Evolutionary conservation across 2,888 invertebrate species (phyloP), one percentile per base, ranked within the genome.

Genomic region (Amblyjoppa proteus): DNA sequence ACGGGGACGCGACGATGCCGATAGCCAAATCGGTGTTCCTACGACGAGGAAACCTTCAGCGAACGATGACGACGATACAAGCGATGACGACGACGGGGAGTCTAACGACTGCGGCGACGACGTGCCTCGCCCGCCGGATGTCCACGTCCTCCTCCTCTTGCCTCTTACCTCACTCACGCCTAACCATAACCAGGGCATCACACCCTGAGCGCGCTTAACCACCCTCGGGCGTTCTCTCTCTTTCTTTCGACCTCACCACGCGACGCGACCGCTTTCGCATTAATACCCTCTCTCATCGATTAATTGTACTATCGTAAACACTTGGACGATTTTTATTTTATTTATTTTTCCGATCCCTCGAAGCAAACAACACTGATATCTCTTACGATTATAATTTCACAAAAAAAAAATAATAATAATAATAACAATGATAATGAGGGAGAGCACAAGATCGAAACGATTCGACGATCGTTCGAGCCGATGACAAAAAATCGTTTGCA

Each of bases 131-230:
- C 83, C 81, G 78, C 76, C 85, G 84, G 85, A 85, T 84, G 76
- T 87, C 87, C 88, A 89, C 90, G 89, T 88, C 88, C 88, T 88
- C 89, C 90, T 81, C 92, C 92, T 90, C 91, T 92, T 91, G 90
- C 92, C 91, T 91, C 92, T 92, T 90, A 90, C 93, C 93, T 93
- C 93, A 92, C 93, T 93, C 91, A 93, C 93, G 90, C 89, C 91
- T 91, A 92, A 92, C 93, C 92, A 92, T 92, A 92, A 92, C 91
- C 93, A 92, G 93, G 90, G 93, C 93, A 93, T 93, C 93, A 93
- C 89, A 88, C 90, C 89, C 90, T 88, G 87, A 86, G 66, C 84
- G 74, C 81, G 81, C 86, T 87, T 56, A 73, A 76, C 58, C 85
- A 78, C 87, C 86, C 85, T 78, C 73, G 73, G 74, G 71, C 85